Evolutionary conservation across 1,140 invertebrate species (phyloP), one percentile per base, ranked within the genome.

Genomic region (Nasonia longicornis): DNA sequence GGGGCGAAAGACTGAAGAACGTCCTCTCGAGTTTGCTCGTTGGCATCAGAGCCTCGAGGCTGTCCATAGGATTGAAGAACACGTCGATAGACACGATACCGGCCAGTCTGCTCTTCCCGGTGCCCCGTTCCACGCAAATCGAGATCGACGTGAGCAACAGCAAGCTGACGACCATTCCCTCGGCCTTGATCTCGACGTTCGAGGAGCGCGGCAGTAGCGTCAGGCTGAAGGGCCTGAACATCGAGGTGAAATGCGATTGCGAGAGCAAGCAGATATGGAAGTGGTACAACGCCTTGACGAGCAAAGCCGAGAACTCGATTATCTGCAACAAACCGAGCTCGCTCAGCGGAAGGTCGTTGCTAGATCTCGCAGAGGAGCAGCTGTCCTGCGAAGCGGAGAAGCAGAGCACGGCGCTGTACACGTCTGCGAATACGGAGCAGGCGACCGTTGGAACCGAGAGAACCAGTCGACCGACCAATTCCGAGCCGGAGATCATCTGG

Each of bases 401-500:
- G 64, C 85, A 31, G 84, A 90, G 92, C 87, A 0, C 92, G 92
- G 14, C 86, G 84, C 7, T 64, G 91, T 45, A 89, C 91, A 7
- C 88, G 90, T n/a, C 86, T 89, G 11, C 86, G 6, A 86, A 86
- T 12, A 83, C 90, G 14, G 86, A 91, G 4, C 31, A 35, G 64
- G 87, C 89, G n/a, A 83, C 89, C 35, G 0, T 58, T 3, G 52
- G 52, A 20, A 90, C 89, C 89, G 29, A 89, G 89, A 0, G 64
- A 2, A 84, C 82, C 2, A 85, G 85, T 83, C 91, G 52, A 91
- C 92, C 2, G 89, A 91, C 92, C 2, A 93, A 92, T 22, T 92
- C 93, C 1, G 94, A 96, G 86, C 95, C 95, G 0, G 95, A 96
- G 75, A 97, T 97, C 42, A 97, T 97, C 83, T 97, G 96, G 96